Evolutionary conservation across 2,113 vertebrate species (phyloP).

Genomic region (Electrona antarctica): DNA sequence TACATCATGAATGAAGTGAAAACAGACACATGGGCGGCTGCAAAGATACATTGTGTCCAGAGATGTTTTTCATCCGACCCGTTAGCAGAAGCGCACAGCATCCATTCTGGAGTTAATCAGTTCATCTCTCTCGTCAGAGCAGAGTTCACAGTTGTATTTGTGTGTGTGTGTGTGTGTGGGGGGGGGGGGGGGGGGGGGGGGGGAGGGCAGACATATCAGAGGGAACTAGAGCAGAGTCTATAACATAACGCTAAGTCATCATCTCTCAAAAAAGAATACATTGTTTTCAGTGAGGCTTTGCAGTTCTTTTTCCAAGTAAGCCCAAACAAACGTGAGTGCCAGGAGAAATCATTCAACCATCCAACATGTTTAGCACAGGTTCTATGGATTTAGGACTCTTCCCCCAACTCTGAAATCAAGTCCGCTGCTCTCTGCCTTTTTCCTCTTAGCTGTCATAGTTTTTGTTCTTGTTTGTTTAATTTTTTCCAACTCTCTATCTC

Average conservation of each 20-base stretch:
- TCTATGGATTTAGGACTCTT: conserved; percentile 19
- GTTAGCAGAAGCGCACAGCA: conserved; percentile 30
- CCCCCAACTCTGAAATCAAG: conserved; percentile 13
- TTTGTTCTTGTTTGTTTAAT: neutral
- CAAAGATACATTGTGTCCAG: conserved; percentile 53
- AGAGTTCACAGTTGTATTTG: conserved; percentile 20
- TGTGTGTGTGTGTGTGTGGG: too few species aligned
- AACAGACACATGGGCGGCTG: conserved; percentile 43
- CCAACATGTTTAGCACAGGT: neutral
- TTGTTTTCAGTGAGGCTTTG: too few species aligned
- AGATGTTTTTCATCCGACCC: conserved; percentile 49
- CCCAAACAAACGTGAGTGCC: too few species aligned
- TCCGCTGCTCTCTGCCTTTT: neutral
- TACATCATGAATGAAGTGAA: conserved; percentile 70
- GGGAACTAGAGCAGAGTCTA: neutral
- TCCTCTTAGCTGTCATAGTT: conserved; percentile 36
- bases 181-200: neutral
- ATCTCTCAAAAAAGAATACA: neutral
- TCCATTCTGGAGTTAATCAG: conserved; percentile 65
- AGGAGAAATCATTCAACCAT: too few species aligned
- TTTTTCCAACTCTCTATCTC: too few species aligned
- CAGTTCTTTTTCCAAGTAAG: too few species aligned
- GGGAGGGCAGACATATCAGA: neutral
- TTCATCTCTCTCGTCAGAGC: conserved; percentile 38
- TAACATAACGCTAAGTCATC: neutral